These are phyloP conservation scores for Metellina segmentata DNA, from an alignment of 2,888 invertebrate species.

Conservation along the genomic window DNA sequence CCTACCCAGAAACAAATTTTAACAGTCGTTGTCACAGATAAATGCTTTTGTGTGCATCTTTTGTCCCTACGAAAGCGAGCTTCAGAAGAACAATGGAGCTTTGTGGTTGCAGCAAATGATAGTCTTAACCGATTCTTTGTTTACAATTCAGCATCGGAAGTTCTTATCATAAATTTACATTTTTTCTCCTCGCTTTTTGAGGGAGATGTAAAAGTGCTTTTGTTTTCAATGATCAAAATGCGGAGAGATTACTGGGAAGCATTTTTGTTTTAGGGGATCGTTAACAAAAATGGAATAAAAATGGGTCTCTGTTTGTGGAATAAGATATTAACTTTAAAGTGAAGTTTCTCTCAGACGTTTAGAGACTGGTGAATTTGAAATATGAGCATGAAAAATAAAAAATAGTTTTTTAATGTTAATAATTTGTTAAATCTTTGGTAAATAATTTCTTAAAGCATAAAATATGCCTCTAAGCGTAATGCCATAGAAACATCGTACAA, in stretches of 20 bases:
- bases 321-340: neutral
- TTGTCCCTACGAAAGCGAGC: neutral
- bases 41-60: neutral
- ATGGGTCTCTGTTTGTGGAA: neutral
- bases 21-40: neutral
- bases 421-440: too few species aligned
- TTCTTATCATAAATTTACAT: constrained; percentile 41
- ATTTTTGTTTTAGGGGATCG: neutral
- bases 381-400: neutral
- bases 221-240: neutral
- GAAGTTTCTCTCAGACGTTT: neutral
- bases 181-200: neutral
- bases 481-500: too few species aligned
- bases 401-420: too few species aligned
- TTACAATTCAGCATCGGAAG: constrained; percentile 10
- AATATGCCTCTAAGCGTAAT: too few species aligned
- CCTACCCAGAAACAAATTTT: neutral
- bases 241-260: neutral
- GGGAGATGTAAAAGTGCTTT: neutral
- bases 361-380: neutral
- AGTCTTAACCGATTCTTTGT: constrained; percentile 7
- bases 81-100: neutral
- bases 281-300: neutral
- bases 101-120: constrained; percentile 6
- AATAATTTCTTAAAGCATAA: too few species aligned